Evolutionary conservation across 2,113 vertebrate genomes (phyloP).

Genomic region (Platysteira castanea): DNA sequence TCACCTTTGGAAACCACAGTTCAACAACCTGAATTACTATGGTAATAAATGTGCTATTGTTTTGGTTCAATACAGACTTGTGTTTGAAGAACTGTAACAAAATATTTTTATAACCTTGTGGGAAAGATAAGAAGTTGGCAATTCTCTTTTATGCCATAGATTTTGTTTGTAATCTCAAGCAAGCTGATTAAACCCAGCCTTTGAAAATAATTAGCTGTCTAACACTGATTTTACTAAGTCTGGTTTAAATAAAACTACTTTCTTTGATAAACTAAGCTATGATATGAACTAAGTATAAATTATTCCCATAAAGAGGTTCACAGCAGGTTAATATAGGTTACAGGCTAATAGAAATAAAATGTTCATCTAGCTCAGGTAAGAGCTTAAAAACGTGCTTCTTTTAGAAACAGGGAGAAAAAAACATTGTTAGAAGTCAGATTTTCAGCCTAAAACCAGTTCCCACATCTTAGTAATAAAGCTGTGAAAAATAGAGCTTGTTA

Average conservation of each 20-base stretch:
- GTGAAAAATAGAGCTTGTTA: not conserved
- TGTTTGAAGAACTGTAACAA: conserved; percentile 41
- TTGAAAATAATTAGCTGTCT: conserved; percentile 7
- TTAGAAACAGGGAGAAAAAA: not conserved
- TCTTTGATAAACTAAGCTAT: not conserved
- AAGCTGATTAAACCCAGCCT: conserved; percentile 22
- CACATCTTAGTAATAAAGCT: not conserved
- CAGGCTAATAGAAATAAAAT: not conserved
- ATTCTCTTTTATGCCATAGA: conserved; percentile 10
- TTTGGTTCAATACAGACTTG: not conserved
- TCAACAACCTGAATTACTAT: conserved; percentile 26
- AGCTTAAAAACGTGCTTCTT: not conserved
- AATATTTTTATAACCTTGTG: conserved; percentile 50
- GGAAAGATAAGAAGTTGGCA: conserved; percentile 26
- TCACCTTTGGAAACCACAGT: conserved; percentile 49
- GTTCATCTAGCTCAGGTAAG: not conserved
- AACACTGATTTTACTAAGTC: not conserved
- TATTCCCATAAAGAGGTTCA: not conserved
- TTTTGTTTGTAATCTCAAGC: not conserved
- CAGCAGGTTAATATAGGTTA: not conserved
- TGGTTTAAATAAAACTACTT: conserved; percentile 29
- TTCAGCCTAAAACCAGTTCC: not conserved
- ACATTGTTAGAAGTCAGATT: not conserved
- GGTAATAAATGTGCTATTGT: conserved; percentile 42
- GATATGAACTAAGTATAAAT: not conserved